A percentile compares a stretch with the other conserved stretches of the same genome.
phyloP scores from a whole-genome alignment of 2,113 vertebrate genomes.

The Ameiurus melas region DNA sequence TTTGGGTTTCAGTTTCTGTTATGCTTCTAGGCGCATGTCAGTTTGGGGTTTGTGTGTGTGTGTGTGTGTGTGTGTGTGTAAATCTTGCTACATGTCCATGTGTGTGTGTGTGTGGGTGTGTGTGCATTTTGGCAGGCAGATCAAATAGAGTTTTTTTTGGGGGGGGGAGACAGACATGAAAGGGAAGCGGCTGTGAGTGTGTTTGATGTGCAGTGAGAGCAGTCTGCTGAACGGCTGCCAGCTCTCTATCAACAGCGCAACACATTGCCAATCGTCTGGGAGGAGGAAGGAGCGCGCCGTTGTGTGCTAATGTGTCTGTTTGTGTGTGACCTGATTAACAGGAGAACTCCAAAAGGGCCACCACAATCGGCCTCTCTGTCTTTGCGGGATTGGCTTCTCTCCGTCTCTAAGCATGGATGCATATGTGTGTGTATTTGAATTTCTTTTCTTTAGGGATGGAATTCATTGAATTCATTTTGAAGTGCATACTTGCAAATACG shows the following conservation, averaged over 20 bases:
- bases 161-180: conserved; percentile 49
- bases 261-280: conserved; percentile 56
- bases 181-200: conserved; percentile 45
- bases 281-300: conserved; percentile 43
- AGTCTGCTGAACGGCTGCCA: conserved; percentile 54
- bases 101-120: conserved; percentile 18
- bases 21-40: conserved; percentile 14
- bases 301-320: conserved; percentile 53
- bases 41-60: conserved; percentile 8
- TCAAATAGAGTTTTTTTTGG: conserved; percentile 52
- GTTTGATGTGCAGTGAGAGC: conserved; percentile 53
- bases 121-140: conserved; percentile 50
- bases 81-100: conserved; percentile 17
- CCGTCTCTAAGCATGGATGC: conserved; percentile 33
- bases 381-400: conserved; percentile 53
- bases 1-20: not conserved
- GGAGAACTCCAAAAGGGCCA: conserved; percentile 38
- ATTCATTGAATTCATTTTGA: conserved; percentile 32
- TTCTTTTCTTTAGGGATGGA: conserved; percentile 19
- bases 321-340: conserved; percentile 55
- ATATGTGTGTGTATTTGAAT: conserved; percentile 23
- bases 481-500: not conserved
- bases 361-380: conserved; percentile 43
- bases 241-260: conserved; percentile 54
- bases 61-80: conserved; percentile 7